Percentiles rank a stretch among this genome's conserved stretches.
phyloP scores from a whole-genome alignment of 2,113 vertebrate species.

The Taurulus bubalis region DNA sequence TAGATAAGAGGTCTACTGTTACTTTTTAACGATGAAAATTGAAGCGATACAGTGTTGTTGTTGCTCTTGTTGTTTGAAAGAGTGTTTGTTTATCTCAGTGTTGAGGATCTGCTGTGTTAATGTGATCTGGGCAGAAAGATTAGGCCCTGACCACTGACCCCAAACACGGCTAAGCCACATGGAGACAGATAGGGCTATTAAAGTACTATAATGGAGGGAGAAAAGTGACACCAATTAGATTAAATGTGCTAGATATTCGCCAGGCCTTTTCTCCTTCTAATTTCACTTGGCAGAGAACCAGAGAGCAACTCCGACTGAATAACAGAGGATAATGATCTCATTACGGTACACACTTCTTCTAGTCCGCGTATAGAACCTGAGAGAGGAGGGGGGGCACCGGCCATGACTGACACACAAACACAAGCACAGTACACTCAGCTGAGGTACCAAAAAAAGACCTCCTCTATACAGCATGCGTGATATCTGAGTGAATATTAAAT shows the following conservation, averaged over 20 bases:
- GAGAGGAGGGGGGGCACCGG: slow-evolving; percentile 12
- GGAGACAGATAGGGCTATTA: slow-evolving; percentile 79
- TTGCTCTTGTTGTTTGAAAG: slow-evolving; percentile 36
- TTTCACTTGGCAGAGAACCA: slow-evolving; percentile 75
- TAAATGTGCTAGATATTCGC: slow-evolving; percentile 79
- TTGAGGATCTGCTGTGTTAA: slow-evolving; percentile 56
- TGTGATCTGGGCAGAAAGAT: slow-evolving; percentile 65
- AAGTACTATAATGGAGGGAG: slow-evolving; percentile 77
- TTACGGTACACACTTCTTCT: slow-evolving; percentile 69
- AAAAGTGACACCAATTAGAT: slow-evolving; percentile 83
- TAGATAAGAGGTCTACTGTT: slow-evolving; percentile 14
- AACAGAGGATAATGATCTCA: slow-evolving; percentile 82
- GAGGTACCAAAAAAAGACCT: slow-evolving; percentile 32
- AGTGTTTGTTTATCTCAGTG: slow-evolving; percentile 68
- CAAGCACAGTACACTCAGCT: slow-evolving; percentile 15
- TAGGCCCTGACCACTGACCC: slow-evolving; percentile 76
- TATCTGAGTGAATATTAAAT: slow-evolving; percentile 70
- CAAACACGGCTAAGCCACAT: slow-evolving; percentile 71
- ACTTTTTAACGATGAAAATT: slow-evolving; percentile 69
- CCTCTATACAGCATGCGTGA: slow-evolving; percentile 16
- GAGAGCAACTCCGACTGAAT: slow-evolving; percentile 69
- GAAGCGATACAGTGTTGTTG: slow-evolving; percentile 38
- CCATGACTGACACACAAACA: slow-evolving; percentile 55
- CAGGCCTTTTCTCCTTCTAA: slow-evolving; percentile 68
- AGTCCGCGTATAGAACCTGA: slow-evolving; percentile 45